A percentile compares a stretch with the other conserved stretches of the same genome.
phyloP scores from a whole-genome alignment of 2,113 vertebrate species.

The Aldabrachelys gigantea region DNA sequence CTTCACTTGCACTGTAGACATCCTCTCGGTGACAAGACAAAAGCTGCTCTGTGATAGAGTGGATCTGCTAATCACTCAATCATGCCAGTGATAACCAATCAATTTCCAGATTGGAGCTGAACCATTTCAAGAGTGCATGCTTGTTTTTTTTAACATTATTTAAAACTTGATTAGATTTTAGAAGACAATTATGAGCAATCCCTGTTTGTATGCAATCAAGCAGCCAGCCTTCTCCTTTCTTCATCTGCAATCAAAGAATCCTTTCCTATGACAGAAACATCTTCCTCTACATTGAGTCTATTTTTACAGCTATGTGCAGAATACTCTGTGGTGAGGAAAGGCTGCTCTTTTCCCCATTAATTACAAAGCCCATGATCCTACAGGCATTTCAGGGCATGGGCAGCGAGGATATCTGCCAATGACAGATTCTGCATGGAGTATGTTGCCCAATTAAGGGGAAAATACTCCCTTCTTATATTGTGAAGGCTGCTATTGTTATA shows the following conservation, averaged over 20 bases:
- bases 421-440: slow-evolving; percentile 11
- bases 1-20: neutral
- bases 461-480: neutral
- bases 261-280: neutral
- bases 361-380: neutral
- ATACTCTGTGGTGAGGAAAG: neutral
- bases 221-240: fast-evolving
- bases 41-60: neutral
- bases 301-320: neutral
- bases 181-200: neutral
- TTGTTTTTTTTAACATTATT: fast-evolving
- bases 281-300: neutral
- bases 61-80: neutral
- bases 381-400: neutral
- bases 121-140: neutral
- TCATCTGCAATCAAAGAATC: neutral
- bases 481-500: neutral
- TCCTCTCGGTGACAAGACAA: neutral
- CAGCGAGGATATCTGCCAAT: neutral
- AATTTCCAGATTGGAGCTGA: fast-evolving
- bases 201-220: fast-evolving
- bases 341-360: slow-evolving; percentile 16
- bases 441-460: neutral
- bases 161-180: neutral
- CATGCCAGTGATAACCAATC: neutral